Evolutionary conservation across 2,797 vertebrate genomes (phyloP).

Genomic region (Triplophysa yarkandensis): DNA sequence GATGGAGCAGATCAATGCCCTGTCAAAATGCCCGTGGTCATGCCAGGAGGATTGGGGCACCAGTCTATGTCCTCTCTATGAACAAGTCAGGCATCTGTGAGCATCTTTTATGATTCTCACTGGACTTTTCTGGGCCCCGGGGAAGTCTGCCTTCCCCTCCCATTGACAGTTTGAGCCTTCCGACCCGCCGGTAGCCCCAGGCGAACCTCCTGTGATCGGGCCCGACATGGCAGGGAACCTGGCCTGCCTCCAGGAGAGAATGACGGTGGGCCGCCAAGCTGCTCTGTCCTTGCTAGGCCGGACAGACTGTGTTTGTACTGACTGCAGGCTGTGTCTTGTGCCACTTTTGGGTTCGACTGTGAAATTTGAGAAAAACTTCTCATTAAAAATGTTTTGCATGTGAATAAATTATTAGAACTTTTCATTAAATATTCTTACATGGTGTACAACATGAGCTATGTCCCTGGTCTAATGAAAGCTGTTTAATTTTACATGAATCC

Average conservation of each 20-base stretch:
- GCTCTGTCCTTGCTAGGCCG: slow-evolving; percentile 21
- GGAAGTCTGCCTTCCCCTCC: slow-evolving; percentile 2
- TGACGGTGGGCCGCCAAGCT: slow-evolving; percentile 20
- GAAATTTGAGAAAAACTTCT: neutral
- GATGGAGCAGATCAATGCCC: slow-evolving; percentile 31
- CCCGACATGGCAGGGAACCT: slow-evolving; percentile 13
- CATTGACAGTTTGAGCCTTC: slow-evolving; percentile 29
- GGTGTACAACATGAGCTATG: neutral
- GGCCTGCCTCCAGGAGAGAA: slow-evolving; percentile 18
- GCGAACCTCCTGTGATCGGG: slow-evolving; percentile 23
- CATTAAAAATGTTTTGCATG: neutral
- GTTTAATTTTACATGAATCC: neutral
- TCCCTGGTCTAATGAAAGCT: neutral
- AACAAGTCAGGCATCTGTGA: slow-evolving; percentile 25
- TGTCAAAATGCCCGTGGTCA: slow-evolving; percentile 36
- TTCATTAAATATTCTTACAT: slow-evolving; percentile 3
- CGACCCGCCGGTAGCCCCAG: slow-evolving; percentile 30
- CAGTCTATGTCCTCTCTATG: slow-evolving; percentile 35
- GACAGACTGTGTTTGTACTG: slow-evolving; percentile 42
- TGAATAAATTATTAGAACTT: neutral
- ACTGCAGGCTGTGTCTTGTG: slow-evolving; percentile 39
- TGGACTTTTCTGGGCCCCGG: slow-evolving; percentile 11
- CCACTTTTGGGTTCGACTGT: slow-evolving; percentile 28
- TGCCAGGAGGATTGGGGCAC: slow-evolving; percentile 7
- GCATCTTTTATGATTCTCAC: slow-evolving; percentile 28